Evolutionary conservation across 2,888 invertebrate species (phyloP), one percentile per base, ranked within the genome.

Genomic region (Dichetophora obliterata): DNA sequence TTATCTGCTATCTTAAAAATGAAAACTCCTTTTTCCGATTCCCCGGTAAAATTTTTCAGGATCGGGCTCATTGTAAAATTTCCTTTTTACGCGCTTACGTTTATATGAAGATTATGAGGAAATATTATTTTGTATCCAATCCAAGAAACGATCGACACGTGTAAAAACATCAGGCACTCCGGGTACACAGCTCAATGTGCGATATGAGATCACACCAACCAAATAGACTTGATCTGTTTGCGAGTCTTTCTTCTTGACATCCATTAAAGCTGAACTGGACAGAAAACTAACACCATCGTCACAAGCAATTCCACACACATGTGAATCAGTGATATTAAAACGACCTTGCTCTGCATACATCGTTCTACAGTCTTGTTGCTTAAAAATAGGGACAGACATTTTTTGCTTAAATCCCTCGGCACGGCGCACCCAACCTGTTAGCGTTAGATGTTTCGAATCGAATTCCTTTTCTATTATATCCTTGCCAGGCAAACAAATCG

Each of bases 141-240:
- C 90, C 52, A 91, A 84, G 80, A 91, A 93, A 72, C 91, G 89
- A 5, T 89, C 85, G 0, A 93, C 91, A 82, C 90, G 90, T 0
- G 93, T 93, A 82, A 93, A 93, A 71, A 93, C 92, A 2, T 93
- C 93, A 0, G 93, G 93, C 88, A 88, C 93, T 5, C 90, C 91
- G 43, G 87, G 86, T 84, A 90, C 89, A 0, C 93, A 93, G 80
- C 93, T 93, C 0, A 91, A 91, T 0, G 91, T 90, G 1, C 93
- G 93, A 82, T 91, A 93, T 0, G 93, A 93, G 0, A 93, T 93
- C 14, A 93, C 87, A 0, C 93, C 93, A 16, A 91, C 88, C 0
- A 90, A 87, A 69, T 89, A 90, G 90, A 43, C 43, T 43, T 43
- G 11, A 43, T 1, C 1, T 2, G 11, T 1, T 8, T 37, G 43